Evolutionary conservation across 2,797 vertebrate genomes (phyloP).

Genomic region (Orestias chungarensis): DNA sequence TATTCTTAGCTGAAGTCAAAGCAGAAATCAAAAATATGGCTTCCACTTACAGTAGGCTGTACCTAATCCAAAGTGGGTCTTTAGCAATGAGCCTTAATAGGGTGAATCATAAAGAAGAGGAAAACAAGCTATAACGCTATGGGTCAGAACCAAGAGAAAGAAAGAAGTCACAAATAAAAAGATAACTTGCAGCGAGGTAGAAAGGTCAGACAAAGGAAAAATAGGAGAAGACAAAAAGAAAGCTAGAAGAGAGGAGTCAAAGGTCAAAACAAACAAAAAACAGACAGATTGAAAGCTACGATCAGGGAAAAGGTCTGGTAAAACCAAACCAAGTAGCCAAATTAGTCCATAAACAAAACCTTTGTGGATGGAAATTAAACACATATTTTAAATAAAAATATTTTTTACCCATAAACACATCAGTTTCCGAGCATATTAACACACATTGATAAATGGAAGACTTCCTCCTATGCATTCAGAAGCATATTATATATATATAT

Average conservation of each 20-base stretch:
- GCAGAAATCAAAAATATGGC: conserved; percentile 36
- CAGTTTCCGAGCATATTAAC: conserved; percentile 17
- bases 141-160: neutral
- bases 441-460: conserved; percentile 63
- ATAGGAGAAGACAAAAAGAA: conserved; percentile 8
- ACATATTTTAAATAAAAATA: conserved; percentile 5
- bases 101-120: neutral
- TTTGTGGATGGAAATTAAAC: conserved; percentile 9
- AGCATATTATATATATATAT: conserved; percentile 71
- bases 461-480: conserved; percentile 39
- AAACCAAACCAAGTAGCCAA: conserved; percentile 14
- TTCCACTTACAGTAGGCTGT: conserved; percentile 15
- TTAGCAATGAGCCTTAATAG: conserved; percentile 18
- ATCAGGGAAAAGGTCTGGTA: conserved; percentile 50
- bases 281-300: conserved; percentile 39
- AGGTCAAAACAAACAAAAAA: conserved; percentile 52
- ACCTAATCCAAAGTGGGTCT: conserved; percentile 33
- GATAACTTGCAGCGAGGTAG: conserved; percentile 19
- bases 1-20: conserved; percentile 36
- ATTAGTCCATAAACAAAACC: conserved; percentile 2
- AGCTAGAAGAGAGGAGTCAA: conserved; percentile 30
- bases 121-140: neutral
- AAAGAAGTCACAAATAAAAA: neutral
- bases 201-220: conserved; percentile 14
- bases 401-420: conserved; percentile 23